Evolutionary conservation across 2,888 invertebrate genomes (phyloP), one percentile per base, ranked within the genome.

Genomic region (Dasypogon diadema): DNA sequence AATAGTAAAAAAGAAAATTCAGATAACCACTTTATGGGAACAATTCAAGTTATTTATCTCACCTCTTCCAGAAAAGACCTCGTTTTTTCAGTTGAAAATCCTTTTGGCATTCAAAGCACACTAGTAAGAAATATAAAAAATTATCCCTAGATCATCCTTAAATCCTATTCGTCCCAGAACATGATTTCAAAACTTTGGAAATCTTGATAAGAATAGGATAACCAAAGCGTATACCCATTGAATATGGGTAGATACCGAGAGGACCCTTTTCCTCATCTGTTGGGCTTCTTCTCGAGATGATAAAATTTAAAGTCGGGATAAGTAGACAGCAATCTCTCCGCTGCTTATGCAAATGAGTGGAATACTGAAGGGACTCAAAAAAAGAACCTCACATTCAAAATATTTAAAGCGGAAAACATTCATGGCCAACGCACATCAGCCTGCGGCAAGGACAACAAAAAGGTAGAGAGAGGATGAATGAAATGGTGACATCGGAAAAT

Each of bases 271-370:
- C 21, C 51, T 12, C 51, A 21, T 18, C 51, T 2, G 12, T 51
- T 51, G 51, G 8, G 42, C 51, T 51, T 18, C 51, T 21, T 51
- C n/a, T 42, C 12, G 16, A 51, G 51, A 51, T 51, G 51, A 51
- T 51, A 51, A 51, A 51, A 51, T 51, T 51, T 51, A 51, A 51
- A 51, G 51, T 51, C 18, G 18, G 51, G 16, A 51, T 51, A 51
- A 51, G 51, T 8, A 51, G 51, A 51, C 51, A 51, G n/a, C 51
- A 51, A 51, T 51, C 51, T 2, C 51, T 21, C 12, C 18, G 21
- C 51, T 18, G 16, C 18, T 51, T 51, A 51, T 51, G 51, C 16
- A 51, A 51, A 51, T 51, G 18, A 51, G 16, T 21, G 51, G 18
- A 51, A 51, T 21, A 18, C 22, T 51, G n/a, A 16, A 51, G 16